phyloP scores from a whole-genome alignment of 1,140 invertebrate species.

The Orchestia grillus region DNA sequence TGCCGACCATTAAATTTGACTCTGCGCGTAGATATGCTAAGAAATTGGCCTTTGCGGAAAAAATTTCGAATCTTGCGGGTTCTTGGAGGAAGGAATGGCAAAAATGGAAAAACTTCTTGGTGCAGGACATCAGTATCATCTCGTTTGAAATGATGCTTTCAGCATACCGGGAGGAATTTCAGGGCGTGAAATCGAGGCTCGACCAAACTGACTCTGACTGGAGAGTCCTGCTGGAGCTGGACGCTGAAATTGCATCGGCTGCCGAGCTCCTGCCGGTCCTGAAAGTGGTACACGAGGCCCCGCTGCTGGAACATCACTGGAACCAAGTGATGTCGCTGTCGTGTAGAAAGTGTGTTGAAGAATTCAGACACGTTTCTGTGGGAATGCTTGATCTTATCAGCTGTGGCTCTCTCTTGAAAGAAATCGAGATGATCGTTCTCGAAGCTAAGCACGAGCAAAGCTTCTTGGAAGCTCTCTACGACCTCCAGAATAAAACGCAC shows the following conservation, averaged over 20 bases:
- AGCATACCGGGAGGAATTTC: conserved; percentile 59
- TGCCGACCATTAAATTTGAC: conserved; percentile 61
- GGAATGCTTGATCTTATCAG: conserved; percentile 60
- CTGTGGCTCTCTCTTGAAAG: conserved; percentile 61
- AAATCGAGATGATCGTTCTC: conserved; percentile 60
- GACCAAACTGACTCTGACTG: conserved; percentile 59
- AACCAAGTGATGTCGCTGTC: conserved; percentile 58
- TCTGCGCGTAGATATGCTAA: conserved; percentile 59
- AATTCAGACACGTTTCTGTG: conserved; percentile 63
- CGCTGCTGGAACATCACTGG: conserved; percentile 62
- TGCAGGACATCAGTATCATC: conserved; percentile 64
- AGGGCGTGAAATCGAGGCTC: conserved; percentile 43
- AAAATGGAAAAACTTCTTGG: conserved; percentile 56
- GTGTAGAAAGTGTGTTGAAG: conserved; percentile 59
- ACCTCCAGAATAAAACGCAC: conserved; percentile 58
- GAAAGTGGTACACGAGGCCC: conserved; percentile 62
- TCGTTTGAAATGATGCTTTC: conserved; percentile 61
- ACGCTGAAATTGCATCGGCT: conserved; percentile 58
- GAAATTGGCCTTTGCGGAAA: conserved; percentile 59
- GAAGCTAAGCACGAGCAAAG: conserved; percentile 61
- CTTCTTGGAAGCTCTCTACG: conserved; percentile 58
- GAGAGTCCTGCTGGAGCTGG: conserved; percentile 61
- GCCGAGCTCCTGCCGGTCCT: conserved; percentile 60
- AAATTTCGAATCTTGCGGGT: conserved; percentile 60
- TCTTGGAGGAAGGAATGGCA: conserved; percentile 64